phyloP scores from a whole-genome alignment of 2,113 vertebrate species.

The Ornithorhynchus anatinus region DNA sequence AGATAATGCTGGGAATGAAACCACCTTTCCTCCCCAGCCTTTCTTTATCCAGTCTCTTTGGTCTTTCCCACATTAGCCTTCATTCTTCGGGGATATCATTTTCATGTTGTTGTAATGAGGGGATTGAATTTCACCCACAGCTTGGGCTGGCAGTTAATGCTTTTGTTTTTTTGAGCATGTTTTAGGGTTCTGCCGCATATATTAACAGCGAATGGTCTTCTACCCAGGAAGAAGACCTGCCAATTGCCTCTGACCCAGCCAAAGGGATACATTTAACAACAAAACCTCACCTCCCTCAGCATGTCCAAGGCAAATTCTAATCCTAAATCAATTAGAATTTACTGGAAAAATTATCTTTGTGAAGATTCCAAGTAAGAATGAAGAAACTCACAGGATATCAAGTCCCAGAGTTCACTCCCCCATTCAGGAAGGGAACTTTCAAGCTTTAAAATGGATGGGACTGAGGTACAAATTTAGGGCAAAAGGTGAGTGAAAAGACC shows the following conservation, averaged over 20 bases:
- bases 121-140: conserved; percentile 67
- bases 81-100: conserved; percentile 56
- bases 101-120: conserved; percentile 66
- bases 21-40: background rate
- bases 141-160: conserved; percentile 68
- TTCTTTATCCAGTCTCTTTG: conserved; percentile 14
- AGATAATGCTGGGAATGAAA: conserved; percentile 10
- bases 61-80: conserved; percentile 51
- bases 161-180: conserved; percentile 70
- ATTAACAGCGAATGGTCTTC: conserved; percentile 56
- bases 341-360: background rate
- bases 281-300: conserved; percentile 34
- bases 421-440: background rate
- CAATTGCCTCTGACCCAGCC: conserved; percentile 57
- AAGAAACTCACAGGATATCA: background rate
- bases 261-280: conserved; percentile 39
- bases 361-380: background rate
- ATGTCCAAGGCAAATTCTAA: conserved; percentile 33
- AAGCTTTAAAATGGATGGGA: background rate
- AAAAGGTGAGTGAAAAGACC: background rate
- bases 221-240: conserved; percentile 38
- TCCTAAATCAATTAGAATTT: background rate
- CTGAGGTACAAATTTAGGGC: background rate
- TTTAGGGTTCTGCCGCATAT: conserved; percentile 53
- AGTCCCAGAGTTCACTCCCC: background rate